Evolutionary conservation across 2,888 invertebrate genomes (phyloP).

Genomic region (Drosophila silvestris): DNA sequence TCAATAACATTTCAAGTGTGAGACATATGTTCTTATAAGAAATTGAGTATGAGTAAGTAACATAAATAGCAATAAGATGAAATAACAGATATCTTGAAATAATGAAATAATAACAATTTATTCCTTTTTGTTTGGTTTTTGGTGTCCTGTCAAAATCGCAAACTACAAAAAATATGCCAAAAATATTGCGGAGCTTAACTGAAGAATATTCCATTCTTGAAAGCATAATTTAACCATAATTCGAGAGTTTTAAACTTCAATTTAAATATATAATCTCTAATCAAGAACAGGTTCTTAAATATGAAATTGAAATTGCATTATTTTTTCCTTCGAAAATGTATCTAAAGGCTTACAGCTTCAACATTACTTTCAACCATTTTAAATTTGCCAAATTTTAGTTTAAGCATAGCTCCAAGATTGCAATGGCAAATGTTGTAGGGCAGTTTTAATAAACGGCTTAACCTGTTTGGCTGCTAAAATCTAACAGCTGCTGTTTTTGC

Average conservation of each 20-base stretch:
- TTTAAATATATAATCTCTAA: neutral
- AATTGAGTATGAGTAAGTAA: no score
- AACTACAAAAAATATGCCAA: neutral
- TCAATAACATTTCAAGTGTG: neutral
- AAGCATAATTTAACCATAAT: neutral
- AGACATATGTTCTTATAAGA: no score
- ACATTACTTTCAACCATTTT: neutral
- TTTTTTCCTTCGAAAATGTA: neutral
- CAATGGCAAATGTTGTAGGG: slow-evolving; percentile 14
- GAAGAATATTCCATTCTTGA: neutral
- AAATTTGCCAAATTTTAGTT: neutral
- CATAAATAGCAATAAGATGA: neutral
- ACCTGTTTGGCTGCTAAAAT: slow-evolving; percentile 56
- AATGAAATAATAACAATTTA: neutral
- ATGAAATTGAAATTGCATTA: neutral
- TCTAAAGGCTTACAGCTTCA: neutral
- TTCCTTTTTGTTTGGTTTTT: neutral
- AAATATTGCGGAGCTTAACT: neutral
- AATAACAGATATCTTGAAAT: neutral
- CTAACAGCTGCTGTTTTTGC: slow-evolving; percentile 68
- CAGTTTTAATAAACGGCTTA: slow-evolving; percentile 35
- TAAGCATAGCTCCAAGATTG: neutral
- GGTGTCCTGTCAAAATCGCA: neutral
- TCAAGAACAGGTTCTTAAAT: neutral
- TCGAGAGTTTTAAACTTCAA: neutral